Percentiles rank a stretch among this genome's conserved stretches.
phyloP scores from a whole-genome alignment of 2,888 invertebrate genomes.

The Lasioglossum oenotherae region DNA sequence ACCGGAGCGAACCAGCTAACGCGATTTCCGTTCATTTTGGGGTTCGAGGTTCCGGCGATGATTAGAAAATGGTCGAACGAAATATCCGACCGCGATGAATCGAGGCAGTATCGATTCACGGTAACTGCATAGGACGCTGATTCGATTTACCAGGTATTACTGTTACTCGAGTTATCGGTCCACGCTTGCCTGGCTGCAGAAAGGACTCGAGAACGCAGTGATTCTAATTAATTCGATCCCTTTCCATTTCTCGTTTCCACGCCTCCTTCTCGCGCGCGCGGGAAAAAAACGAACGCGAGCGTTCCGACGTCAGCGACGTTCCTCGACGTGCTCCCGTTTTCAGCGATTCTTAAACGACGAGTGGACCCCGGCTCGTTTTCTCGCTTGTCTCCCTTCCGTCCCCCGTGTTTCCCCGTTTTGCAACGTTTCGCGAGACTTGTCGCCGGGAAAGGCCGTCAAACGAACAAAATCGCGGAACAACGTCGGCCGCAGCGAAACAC shows the following conservation, averaged over 20 bases:
- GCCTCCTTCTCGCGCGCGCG: not conserved
- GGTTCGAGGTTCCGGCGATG: too few species aligned
- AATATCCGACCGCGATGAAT: not conserved
- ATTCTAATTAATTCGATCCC: conserved; percentile 2
- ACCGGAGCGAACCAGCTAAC: not conserved
- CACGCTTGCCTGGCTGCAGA: not conserved
- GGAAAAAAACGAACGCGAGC: not conserved
- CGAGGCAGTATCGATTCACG: not conserved
- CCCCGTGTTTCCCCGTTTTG: not conserved
- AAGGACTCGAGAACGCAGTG: not conserved
- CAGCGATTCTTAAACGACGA: not conserved
- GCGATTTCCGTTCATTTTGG: not conserved
- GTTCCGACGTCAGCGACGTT: not conserved
- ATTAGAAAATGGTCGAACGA: not conserved
- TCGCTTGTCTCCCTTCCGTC: not conserved
- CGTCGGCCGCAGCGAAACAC: not conserved
- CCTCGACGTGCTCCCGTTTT: not conserved
- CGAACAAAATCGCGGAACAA: not conserved
- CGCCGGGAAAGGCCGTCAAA: not conserved
- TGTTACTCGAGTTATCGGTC: not conserved
- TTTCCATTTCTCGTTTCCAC: not conserved
- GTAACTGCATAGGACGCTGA: not conserved
- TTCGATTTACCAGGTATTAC: conserved; percentile 4
- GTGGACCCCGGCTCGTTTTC: not conserved
- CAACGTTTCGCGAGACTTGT: not conserved